These are phyloP conservation scores for Haplotaxodon microlepis DNA, from an alignment of 2,113 vertebrate species.

Conservation along the genomic window DNA sequence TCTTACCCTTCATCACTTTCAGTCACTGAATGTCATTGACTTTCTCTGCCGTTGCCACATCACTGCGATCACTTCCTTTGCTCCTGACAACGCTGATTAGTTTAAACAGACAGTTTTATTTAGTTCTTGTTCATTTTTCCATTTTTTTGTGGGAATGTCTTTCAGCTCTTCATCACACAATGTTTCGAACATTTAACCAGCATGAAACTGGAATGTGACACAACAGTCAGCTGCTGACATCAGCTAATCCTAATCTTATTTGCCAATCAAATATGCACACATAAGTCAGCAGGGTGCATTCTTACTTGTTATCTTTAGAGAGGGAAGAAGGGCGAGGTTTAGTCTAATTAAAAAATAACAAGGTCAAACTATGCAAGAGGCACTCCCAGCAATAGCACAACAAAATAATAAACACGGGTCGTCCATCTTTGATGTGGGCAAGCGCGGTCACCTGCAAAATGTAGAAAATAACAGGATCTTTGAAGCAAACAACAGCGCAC, in stretches of 20 bases:
- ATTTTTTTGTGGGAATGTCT: neutral
- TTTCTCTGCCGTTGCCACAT: neutral
- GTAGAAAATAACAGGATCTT: neutral
- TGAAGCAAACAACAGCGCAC: neutral
- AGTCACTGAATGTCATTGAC: neutral
- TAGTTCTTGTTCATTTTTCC: neutral
- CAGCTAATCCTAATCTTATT: neutral
- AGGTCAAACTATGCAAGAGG: neutral
- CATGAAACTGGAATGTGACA: neutral
- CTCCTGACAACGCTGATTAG: accelerated
- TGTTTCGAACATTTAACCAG: neutral
- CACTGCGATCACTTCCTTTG: neutral
- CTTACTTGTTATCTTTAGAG: accelerated
- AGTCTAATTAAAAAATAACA: neutral
- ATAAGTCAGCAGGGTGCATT: neutral
- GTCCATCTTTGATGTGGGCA: neutral
- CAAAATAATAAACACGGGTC: accelerated
- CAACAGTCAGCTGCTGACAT: neutral
- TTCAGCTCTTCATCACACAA: neutral
- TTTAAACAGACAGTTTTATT: neutral
- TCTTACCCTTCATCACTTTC: neutral
- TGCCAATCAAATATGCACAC: neutral
- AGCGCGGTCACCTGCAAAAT: neutral
- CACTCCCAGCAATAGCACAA: neutral
- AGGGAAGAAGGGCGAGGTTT: neutral